Conservation (phyloP, 2,888 invertebrate species). For the Monoplex corrugatus region DNA sequence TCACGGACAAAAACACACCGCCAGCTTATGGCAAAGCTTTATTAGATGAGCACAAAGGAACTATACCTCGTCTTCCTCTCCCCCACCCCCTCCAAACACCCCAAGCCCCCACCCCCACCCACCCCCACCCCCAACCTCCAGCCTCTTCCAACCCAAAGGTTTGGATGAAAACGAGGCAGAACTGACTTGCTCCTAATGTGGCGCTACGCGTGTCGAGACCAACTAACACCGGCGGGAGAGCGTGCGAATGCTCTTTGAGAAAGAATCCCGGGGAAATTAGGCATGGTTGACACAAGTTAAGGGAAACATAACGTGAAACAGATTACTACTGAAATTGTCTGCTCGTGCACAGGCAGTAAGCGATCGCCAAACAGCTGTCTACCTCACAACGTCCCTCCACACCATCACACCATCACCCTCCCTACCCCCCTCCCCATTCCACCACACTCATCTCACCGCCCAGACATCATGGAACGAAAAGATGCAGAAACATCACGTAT, state of each 20-base stretch:
- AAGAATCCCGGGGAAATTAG: conserved; percentile 32
- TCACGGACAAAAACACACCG: background rate
- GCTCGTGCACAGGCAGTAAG: no score
- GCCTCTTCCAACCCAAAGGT: background rate
- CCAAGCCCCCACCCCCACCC: background rate
- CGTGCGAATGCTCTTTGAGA: conserved; percentile 26
- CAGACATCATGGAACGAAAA: no score
- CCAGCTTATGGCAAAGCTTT: background rate
- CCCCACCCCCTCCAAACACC: background rate
- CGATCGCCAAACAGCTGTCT: no score
- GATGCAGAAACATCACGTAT: no score
- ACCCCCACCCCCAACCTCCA: background rate
- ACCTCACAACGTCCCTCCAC: no score
- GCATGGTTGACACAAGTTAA: conserved; percentile 42
- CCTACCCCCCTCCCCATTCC: no score
- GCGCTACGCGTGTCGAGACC: conserved; percentile 7
- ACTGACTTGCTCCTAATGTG: conserved; percentile 24
- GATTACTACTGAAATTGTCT: background rate
- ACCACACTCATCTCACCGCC: no score
- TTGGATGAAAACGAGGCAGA: conserved; percentile 24
- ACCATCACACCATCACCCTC: no score
- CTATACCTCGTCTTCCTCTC: background rate
- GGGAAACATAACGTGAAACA: background rate
- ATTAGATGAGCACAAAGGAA: background rate
- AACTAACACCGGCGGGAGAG: background rate